Conservation (phyloP, 2,888 invertebrate genomes). For the Exephanes ischioxanthus region DNA sequence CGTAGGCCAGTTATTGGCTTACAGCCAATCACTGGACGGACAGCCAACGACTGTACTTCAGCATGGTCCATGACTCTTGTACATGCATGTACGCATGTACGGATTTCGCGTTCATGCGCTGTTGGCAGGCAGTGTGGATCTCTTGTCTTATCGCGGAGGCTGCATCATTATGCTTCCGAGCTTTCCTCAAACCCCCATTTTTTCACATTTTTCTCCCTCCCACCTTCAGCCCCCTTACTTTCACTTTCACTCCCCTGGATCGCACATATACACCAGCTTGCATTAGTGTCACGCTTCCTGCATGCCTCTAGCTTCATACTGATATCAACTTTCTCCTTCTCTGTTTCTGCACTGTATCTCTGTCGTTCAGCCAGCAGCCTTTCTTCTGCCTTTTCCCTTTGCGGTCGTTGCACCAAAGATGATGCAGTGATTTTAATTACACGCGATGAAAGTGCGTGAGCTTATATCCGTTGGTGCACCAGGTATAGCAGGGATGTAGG, state of each 20-base stretch:
- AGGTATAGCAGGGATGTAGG: background rate
- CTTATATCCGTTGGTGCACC: slow-evolving; percentile 39
- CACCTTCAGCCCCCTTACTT: slow-evolving; percentile 19
- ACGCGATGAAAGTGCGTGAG: slow-evolving; percentile 81
- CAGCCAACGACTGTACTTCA: slow-evolving; percentile 19
- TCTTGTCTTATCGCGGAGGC: slow-evolving; percentile 40
- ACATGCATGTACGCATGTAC: background rate
- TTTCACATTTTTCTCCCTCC: slow-evolving; percentile 16
- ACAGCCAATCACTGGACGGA: background rate
- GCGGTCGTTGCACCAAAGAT: slow-evolving; percentile 71
- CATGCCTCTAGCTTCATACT: slow-evolving; percentile 24
- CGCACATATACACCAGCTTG: background rate
- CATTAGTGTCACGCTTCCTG: slow-evolving; percentile 7
- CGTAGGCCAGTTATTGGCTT: slow-evolving; percentile 13
- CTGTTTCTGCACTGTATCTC: background rate
- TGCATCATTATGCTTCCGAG: slow-evolving; percentile 51
- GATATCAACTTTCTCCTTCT: slow-evolving; percentile 15
- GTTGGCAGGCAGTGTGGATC: slow-evolving; percentile 24
- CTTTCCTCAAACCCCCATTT: slow-evolving; percentile 24
- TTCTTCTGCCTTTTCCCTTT: slow-evolving; percentile 46
- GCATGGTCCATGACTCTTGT: background rate
- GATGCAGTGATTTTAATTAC: slow-evolving; percentile 83
- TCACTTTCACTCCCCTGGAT: slow-evolving; percentile 37
- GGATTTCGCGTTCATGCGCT: background rate
- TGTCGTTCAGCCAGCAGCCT: background rate